These are phyloP conservation scores for Bubalus kerabau DNA, from an alignment of 2,113 vertebrate genomes.

Conservation along the genomic window DNA sequence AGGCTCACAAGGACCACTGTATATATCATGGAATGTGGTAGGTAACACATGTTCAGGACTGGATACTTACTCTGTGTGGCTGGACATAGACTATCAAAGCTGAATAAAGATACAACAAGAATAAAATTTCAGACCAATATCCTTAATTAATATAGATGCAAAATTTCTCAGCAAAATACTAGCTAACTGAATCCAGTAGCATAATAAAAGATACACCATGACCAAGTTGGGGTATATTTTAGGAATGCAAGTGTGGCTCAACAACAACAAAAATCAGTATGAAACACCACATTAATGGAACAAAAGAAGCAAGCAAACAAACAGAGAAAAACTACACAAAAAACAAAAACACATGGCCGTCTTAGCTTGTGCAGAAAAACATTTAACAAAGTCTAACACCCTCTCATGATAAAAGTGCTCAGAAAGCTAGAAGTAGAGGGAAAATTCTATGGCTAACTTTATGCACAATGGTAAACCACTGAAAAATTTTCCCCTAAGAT, in stretches of 20 bases:
- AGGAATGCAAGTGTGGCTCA: not conserved
- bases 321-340: not conserved
- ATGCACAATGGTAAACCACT: not conserved
- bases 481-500: not conserved
- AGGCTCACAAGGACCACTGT: not conserved
- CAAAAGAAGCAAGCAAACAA: not conserved
- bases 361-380: not conserved
- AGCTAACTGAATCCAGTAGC: not conserved
- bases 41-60: not conserved
- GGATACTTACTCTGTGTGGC: not conserved
- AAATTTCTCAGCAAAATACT: not conserved
- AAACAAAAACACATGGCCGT: not conserved
- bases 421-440: not conserved
- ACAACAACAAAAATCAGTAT: not conserved
- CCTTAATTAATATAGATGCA: not conserved
- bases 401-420: not conserved
- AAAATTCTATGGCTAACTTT: not conserved
- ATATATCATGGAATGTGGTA: not conserved
- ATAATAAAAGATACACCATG: not conserved
- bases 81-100: not conserved
- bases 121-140: not conserved
- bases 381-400: not conserved
- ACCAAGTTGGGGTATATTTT: not conserved
- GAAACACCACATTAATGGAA: not conserved
- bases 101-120: not conserved